Base-by-base conservation (phyloP, 1,140 invertebrate genomes). In the Drosophila nigromelanica region DNA sequence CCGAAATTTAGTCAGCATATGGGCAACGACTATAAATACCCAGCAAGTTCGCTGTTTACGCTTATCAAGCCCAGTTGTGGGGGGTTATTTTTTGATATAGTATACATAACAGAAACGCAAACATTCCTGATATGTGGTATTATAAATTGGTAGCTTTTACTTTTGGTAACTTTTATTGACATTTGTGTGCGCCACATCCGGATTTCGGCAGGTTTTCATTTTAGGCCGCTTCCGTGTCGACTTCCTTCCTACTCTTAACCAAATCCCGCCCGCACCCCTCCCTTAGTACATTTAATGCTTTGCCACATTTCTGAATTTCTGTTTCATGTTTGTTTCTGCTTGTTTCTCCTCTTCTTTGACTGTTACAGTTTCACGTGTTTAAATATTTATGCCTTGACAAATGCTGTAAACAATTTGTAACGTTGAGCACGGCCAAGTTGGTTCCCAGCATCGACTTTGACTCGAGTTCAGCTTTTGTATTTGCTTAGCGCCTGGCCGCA, bases 351-450 rank as follows among this genome's bases (percentile, higher is more conserved):
- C 24, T 50, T 37, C 21, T 42, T 68, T 8, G 15, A n/a, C 52
- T 61, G 64, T 72, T 66, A 68, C 27, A 43, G 43, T 60, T 59
- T 67, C 68, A 76, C 73, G 68, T 76, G 73, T 76, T 76, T 71
- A 67, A 76, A 76, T 76, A 76, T 76, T 76, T 76, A 76, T 66
- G 50, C 43, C 62, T 30, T 59, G 68, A 67, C 73, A 76, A 76
- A 71, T 72, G 64, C 35, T 72, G 69, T 76, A 66, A 72, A 72
- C 68, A 76, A 61, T 55, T 33, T 67, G 3, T 24, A 3, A 14
- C 11, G 42, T 30, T 45, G 47, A 33, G 5, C 5, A 27, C 27
- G 27, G 7, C 33, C 33, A 35, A 35, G 6, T 35, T 8, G 1
- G 1, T 35, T 35, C 33, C 33, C 33, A 35, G 33, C 33, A 35